phyloP scores from a whole-genome alignment of 2,113 vertebrate species.

The Chaenogobius annularis region DNA sequence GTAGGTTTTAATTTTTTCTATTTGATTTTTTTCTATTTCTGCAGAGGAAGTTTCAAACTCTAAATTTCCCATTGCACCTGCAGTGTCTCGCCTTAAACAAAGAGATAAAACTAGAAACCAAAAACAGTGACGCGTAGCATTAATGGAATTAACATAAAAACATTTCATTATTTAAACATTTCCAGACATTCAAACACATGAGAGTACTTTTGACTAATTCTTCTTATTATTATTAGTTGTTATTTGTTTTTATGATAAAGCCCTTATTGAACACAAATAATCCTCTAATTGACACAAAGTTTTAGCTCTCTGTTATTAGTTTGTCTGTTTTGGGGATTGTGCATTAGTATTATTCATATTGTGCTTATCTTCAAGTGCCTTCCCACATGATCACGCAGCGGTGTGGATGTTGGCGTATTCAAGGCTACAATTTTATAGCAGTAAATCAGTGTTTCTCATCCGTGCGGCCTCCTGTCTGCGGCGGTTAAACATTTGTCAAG shows the following conservation, averaged over 20 bases:
- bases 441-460: conserved; percentile 37
- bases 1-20: too few relatives aligned
- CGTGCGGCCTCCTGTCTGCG: conserved; percentile 33
- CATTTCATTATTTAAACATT: too few relatives aligned
- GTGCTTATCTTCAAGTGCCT: background rate
- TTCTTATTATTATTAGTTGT: too few relatives aligned
- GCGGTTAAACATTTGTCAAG: conserved; percentile 53
- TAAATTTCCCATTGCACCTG: too few relatives aligned
- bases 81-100: too few relatives aligned
- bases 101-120: too few relatives aligned
- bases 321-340: background rate
- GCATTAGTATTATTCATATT: background rate
- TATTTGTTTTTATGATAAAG: background rate
- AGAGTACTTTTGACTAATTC: too few relatives aligned
- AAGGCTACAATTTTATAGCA: conserved; percentile 32
- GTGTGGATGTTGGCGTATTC: conserved; percentile 34
- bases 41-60: too few relatives aligned
- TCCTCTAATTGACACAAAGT: background rate
- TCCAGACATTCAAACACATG: too few relatives aligned
- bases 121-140: too few relatives aligned
- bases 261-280: background rate
- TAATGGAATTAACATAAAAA: too few relatives aligned
- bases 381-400: conserved; percentile 8
- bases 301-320: background rate
- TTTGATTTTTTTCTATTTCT: too few relatives aligned